Base-by-base conservation (phyloP, 2,113 vertebrate genomes). In the Scophthalmus maximus region DNA sequence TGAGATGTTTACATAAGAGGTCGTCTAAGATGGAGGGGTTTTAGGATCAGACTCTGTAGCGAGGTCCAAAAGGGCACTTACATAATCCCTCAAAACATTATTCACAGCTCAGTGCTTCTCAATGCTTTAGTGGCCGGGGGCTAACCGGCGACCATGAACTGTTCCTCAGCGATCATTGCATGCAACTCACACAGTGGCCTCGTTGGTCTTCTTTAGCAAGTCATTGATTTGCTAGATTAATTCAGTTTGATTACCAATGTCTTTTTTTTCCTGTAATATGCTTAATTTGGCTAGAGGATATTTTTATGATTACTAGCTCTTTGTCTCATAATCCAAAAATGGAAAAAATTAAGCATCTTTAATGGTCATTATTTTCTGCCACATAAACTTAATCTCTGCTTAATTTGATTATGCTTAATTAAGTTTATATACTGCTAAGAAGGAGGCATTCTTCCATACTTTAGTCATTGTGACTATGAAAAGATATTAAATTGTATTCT, bases 41-140 rank as follows among this genome's bases (percentile, higher is more conserved):
- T 60, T 52, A 55, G 75, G 69, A 27, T 73, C 62, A 8, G 81
- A 20, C 58, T 23, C 18, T 67, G 27, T 70, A 20, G 59, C 32
- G 50, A 77, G 52, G 63, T 66, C 73, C 67, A 76, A 79, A 74
- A 34, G 61, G 47, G n/a, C 8, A 26, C 46, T 88, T 90, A 85
- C 29, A 34, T 85, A 89, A 91, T 70, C 42, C 73, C 79, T 79
- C 55, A 72, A 51, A 78, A 76, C 25, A 47, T 84, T 84, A 79
- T 15, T 81, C 63, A 67, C 82, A 83, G 72, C 76, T 76, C 78
- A 51, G 9, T 69, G 78, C 68, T 62, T 71, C 57, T 75, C 27
- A 58, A 5, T 78, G 82, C 51, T 38, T 38, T 25, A 50, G 44
- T 68, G 17, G 36, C 81, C 32, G 20, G 10, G 1, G 56, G 36